Base-by-base conservation (phyloP, 2,113 vertebrate species). In the Catharus minimus region DNA sequence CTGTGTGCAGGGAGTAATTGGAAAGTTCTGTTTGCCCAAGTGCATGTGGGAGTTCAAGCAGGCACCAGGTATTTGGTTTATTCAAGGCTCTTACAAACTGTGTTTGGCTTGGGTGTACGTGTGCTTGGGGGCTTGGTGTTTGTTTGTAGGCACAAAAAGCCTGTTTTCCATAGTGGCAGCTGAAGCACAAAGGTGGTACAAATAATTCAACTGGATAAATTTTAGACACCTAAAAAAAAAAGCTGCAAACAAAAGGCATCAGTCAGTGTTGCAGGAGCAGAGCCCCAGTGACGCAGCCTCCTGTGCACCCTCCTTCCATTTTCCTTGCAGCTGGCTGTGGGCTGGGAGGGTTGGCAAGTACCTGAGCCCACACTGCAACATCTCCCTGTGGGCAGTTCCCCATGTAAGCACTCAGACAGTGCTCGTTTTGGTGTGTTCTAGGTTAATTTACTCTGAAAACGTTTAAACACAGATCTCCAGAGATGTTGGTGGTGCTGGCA, bases 131-230 rank as follows among this genome's bases (percentile, higher is more conserved):
- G 13, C 92, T 89, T 89, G 74, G 20, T 74, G 36, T 83, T 75
- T 75, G 69, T 90, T 88, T 91, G 61, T 58, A 36, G 6, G 10
- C 82, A 69, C 32, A 79, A 79, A 91, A 14, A 22, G 2, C 24
- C 24, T 10, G 5, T 93, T 91, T 86, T 83, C 69, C 19, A 1
- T 47, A 41, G 53, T 32, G 43, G 67, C 60, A 23, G 46, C 43
- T 89, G 83, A 86, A 82, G 62, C 24, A 3, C 56, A 32, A 80
- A 66, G 64, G 36, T 80, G 52, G 27, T 74, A 41, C 47, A 77
- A 92, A 90, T 71, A 92, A 90, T 71, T 52, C 52, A 91, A 76
- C 39, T 62, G 69, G 27, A 14, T 86, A 69, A 69, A 85, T 79
- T 82, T 47, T 62, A 66, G 77, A 41, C 12, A 33, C 17, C 14